Evolutionary conservation across 2,797 vertebrate species (phyloP).

Genomic region (Malurus leucopterus): DNA sequence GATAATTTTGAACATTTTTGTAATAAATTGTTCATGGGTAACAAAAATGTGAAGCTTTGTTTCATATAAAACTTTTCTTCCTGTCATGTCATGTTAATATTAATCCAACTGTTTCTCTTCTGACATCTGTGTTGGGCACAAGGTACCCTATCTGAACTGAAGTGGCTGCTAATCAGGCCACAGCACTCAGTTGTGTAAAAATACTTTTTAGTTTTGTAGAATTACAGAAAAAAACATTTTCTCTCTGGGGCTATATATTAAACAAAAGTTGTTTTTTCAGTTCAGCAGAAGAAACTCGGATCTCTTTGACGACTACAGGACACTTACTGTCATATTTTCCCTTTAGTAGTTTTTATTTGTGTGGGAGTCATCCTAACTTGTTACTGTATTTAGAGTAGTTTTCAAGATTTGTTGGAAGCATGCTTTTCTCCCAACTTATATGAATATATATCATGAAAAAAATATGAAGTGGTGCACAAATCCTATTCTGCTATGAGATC

Average conservation of each 20-base stretch:
- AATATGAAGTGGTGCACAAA: not conserved
- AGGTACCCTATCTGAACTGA: not conserved
- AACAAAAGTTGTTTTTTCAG: not conserved
- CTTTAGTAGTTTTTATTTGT: not conserved
- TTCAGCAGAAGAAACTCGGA: not conserved
- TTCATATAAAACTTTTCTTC: not conserved
- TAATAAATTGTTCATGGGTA: slow-evolving; percentile 1
- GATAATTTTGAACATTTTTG: slow-evolving; percentile 15
- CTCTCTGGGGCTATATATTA: not conserved
- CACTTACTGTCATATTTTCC: not conserved
- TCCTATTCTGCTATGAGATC: not conserved
- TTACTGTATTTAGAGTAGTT: not conserved
- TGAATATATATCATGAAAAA: not conserved
- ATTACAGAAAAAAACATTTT: not conserved
- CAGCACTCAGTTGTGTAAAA: not conserved
- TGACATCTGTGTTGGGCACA: not conserved
- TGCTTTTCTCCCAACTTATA: not conserved
- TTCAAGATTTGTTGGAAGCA: not conserved
- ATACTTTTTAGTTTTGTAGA: not conserved
- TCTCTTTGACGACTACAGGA: not conserved
- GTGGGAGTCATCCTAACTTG: not conserved
- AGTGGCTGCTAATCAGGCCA: not conserved
- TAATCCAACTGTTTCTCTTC: fast-evolving
- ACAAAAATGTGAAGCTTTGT: not conserved
- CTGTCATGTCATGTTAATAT: fast-evolving